These are phyloP conservation scores for Urocynchramus pylzowi DNA, from an alignment of 2,113 vertebrate species.

Conservation along the genomic window DNA sequence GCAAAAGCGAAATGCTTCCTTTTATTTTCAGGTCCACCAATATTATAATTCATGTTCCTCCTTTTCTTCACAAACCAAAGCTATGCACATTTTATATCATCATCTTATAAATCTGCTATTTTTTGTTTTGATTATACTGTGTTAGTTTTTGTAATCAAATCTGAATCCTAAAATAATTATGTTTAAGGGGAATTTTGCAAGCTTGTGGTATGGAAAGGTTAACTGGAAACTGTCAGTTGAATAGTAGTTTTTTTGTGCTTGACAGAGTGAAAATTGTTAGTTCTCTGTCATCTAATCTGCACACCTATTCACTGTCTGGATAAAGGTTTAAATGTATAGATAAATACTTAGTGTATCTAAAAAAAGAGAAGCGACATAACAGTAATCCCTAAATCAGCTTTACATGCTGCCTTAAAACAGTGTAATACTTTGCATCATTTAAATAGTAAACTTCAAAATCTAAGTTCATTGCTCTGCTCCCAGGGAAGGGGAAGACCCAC, in stretches of 20 bases:
- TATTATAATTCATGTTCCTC: not conserved
- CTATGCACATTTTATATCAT: not conserved
- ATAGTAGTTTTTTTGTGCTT: not conserved
- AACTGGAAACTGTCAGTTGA: not conserved
- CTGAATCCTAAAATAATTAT: not conserved
- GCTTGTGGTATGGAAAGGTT: not conserved
- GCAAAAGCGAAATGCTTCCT: not conserved
- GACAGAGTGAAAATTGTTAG: not conserved
- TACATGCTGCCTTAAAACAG: not conserved
- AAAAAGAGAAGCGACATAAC: conserved; percentile 24
- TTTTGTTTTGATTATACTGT: not conserved
- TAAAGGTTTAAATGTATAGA: conserved; percentile 33
- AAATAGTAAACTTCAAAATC: not conserved
- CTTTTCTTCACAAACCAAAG: not conserved
- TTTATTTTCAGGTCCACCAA: not conserved
- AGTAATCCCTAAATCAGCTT: conserved; percentile 58
- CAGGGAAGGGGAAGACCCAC: not conserved
- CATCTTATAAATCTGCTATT: not conserved
- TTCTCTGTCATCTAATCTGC: not conserved
- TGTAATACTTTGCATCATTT: not conserved
- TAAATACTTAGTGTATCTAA: conserved; percentile 25
- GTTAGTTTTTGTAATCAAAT: not conserved
- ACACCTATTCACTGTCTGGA: not conserved
- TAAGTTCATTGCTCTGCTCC: not conserved
- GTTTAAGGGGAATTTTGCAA: not conserved